These are phyloP conservation scores for Eumaeus atala DNA, from an alignment of 1,140 invertebrate species.

Conservation along the genomic window DNA sequence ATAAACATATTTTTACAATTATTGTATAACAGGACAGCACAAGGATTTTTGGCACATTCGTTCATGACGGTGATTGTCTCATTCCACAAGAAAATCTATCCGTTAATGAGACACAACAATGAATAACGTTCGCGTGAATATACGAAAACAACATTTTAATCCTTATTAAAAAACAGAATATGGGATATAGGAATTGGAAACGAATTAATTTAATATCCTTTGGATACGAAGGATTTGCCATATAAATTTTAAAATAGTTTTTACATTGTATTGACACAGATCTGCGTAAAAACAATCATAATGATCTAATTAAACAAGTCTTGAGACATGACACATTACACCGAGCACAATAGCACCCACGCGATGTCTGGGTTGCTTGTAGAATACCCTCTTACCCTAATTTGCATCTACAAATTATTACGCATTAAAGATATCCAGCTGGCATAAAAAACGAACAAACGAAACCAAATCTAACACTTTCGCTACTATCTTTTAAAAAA, in stretches of 20 bases:
- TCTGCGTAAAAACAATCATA: not conserved
- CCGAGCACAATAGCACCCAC: conserved; percentile 1
- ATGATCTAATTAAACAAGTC: conserved; percentile 4
- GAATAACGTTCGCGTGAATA: no score
- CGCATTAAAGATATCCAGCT: conserved; percentile 39
- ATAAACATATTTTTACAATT: no score
- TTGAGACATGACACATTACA: not conserved
- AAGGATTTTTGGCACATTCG: no score
- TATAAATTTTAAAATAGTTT: not conserved
- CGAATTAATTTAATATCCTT: no score
- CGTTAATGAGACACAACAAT: no score
- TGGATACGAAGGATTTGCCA: not conserved
- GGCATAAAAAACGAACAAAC: conserved; percentile 36
- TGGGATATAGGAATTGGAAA: no score
- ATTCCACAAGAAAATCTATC: no score
- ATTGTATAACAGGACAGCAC: no score
- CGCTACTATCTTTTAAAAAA: conserved; percentile 54
- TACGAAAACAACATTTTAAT: no score
- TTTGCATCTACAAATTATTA: conserved; percentile 21
- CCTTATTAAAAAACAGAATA: no score
- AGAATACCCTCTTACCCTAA: conserved; percentile 4
- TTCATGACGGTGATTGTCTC: no score
- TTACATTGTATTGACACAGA: not conserved
- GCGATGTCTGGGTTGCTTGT: not conserved
- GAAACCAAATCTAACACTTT: conserved; percentile 63